phyloP scores from a whole-genome alignment of 2,113 vertebrate genomes.

The Microtus montanus region DNA sequence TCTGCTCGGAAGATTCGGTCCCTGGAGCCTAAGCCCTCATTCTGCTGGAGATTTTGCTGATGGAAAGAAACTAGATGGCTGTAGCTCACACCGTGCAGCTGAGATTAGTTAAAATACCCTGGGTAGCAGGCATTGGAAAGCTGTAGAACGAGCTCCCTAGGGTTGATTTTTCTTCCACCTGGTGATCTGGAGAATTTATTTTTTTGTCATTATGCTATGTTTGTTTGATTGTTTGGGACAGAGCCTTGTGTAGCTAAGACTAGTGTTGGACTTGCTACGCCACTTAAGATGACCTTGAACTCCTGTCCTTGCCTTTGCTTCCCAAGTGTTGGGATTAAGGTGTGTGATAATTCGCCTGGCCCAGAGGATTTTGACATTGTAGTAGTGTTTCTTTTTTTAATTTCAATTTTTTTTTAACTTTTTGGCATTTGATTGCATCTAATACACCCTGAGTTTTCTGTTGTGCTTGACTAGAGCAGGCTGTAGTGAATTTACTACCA shows the following conservation, averaged over 20 bases:
- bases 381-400: conserved; percentile 31
- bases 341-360: background rate
- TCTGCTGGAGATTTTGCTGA: conserved; percentile 59
- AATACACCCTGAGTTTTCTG: conserved; percentile 16
- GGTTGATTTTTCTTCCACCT: conserved; percentile 51
- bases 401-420: background rate
- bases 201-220: background rate
- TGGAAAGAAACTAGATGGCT: conserved; percentile 49
- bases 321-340: background rate
- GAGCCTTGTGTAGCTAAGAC: background rate
- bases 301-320: background rate
- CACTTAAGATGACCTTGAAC: background rate
- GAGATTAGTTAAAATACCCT: conserved; percentile 59
- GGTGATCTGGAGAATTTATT: conserved; percentile 44
- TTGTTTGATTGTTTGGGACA: background rate
- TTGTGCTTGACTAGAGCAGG: background rate
- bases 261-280: background rate
- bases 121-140: conserved; percentile 36
- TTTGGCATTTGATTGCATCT: background rate
- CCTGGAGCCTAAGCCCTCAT: conserved; percentile 39
- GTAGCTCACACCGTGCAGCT: conserved; percentile 38
- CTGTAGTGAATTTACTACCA: background rate
- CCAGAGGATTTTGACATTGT: conserved; percentile 60
- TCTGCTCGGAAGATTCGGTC: conserved; percentile 33
- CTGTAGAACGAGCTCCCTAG: conserved; percentile 33